These are phyloP conservation scores for Phainopepla nitens DNA, from an alignment of 2,113 vertebrate species.

Conservation along the genomic window DNA sequence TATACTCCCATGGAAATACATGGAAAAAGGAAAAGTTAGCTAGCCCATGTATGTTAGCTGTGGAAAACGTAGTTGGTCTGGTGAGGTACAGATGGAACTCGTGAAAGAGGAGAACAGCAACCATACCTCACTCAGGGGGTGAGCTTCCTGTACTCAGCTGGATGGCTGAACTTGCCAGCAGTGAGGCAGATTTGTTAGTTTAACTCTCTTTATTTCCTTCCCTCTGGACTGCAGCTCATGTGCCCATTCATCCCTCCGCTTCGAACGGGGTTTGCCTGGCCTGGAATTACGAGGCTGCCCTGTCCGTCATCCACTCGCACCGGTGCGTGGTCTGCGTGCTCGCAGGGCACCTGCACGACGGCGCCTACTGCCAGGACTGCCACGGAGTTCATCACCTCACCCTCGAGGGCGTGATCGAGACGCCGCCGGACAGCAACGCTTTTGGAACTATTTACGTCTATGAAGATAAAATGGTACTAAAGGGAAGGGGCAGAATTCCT, in stretches of 20 bases:
- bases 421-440: conserved; percentile 79
- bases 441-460: conserved; percentile 85
- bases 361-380: conserved; percentile 79
- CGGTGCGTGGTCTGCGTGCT: conserved; percentile 85
- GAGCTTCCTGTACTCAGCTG: neutral
- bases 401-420: conserved; percentile 88
- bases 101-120: neutral
- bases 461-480: conserved; percentile 85
- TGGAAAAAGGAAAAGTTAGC: neutral
- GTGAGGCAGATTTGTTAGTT: neutral
- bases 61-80: neutral
- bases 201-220: neutral
- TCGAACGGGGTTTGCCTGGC: conserved; percentile 78
- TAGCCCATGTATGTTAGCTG: fast-evolving
- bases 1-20: neutral
- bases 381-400: conserved; percentile 87
- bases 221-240: conserved; percentile 77
- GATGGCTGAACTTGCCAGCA: neutral
- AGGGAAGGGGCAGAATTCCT: conserved; percentile 80
- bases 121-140: fast-evolving
- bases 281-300: conserved; percentile 85
- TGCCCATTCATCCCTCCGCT: conserved; percentile 84
- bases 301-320: conserved; percentile 79
- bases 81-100: neutral
- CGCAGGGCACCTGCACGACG: conserved; percentile 87